Evolutionary conservation across 2,797 vertebrate genomes (phyloP).

Genomic region (Pseudomugil tenellus): DNA sequence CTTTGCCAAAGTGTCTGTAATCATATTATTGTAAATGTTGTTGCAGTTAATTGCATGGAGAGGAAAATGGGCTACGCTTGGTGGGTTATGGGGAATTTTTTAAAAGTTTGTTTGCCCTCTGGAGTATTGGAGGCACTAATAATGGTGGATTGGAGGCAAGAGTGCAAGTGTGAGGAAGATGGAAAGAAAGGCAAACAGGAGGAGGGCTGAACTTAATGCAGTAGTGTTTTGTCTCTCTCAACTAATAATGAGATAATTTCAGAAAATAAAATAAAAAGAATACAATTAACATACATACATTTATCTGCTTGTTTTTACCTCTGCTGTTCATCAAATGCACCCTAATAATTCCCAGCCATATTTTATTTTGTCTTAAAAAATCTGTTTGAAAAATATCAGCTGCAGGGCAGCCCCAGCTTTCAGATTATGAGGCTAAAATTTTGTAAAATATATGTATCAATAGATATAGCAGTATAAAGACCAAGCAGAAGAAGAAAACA

Average conservation of each 20-base stretch:
- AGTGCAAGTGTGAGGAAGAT: slow-evolving; percentile 60
- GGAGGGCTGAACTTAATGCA: slow-evolving; percentile 65
- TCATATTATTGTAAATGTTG: slow-evolving; percentile 99
- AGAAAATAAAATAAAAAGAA: slow-evolving; percentile 54
- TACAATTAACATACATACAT: slow-evolving; percentile 34
- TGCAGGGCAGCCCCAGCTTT: too few relatives aligned
- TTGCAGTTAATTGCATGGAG: slow-evolving; percentile 98
- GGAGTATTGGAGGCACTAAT: slow-evolving; percentile 87
- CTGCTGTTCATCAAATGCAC: neutral
- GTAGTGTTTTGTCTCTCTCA: slow-evolving; percentile 59
- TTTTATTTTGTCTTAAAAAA: too few relatives aligned
- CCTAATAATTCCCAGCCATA: too few relatives aligned
- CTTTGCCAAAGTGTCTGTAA: slow-evolving; percentile 99
- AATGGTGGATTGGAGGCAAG: slow-evolving; percentile 80
- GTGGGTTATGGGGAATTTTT: slow-evolving; percentile 92
- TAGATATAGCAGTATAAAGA: too few relatives aligned
- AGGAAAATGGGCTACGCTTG: slow-evolving; percentile 98
- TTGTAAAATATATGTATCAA: too few relatives aligned
- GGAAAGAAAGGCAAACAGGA: slow-evolving; percentile 59
- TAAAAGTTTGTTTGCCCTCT: slow-evolving; percentile 94
- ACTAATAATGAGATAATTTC: slow-evolving; percentile 54
- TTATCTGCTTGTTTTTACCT: slow-evolving; percentile 26
- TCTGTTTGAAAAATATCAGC: too few relatives aligned
- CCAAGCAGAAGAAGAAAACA: too few relatives aligned
- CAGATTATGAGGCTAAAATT: too few relatives aligned